Conservation (phyloP, 1,140 invertebrate genomes). For the Aradophagus sp. region DNA sequence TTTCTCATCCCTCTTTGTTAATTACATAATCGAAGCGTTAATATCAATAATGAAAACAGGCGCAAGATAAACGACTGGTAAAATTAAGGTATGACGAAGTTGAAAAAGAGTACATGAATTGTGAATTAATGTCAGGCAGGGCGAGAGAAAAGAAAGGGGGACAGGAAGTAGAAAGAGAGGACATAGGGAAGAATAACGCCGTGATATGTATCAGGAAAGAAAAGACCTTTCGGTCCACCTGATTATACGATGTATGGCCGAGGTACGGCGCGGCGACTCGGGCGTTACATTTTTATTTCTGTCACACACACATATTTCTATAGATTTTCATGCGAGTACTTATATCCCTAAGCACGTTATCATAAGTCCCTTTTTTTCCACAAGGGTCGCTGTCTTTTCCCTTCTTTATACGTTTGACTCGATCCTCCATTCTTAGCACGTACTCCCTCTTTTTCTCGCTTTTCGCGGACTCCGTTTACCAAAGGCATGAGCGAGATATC, state of each 20-base stretch:
- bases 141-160: too few species aligned
- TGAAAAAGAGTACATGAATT: too few species aligned
- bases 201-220: too few species aligned
- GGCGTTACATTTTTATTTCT: slow-evolving; percentile 42
- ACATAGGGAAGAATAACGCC: too few species aligned
- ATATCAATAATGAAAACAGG: too few species aligned
- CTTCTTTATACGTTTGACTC: slow-evolving; percentile 53
- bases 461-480: slow-evolving; percentile 50
- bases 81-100: too few species aligned
- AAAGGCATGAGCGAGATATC: slow-evolving; percentile 50
- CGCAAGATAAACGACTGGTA: too few species aligned
- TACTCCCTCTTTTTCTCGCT: slow-evolving; percentile 53
- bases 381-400: slow-evolving; percentile 44
- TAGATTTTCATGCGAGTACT: slow-evolving; percentile 53
- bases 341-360: slow-evolving; percentile 58
- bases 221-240: too few species aligned
- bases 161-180: too few species aligned
- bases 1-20: too few species aligned
- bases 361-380: slow-evolving; percentile 53
- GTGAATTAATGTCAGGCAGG: too few species aligned
- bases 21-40: too few species aligned
- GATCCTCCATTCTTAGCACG: slow-evolving; percentile 51
- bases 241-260: slow-evolving; percentile 27
- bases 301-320: slow-evolving; percentile 46
- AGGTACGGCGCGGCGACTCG: slow-evolving; percentile 10